Evolutionary conservation across 2,797 vertebrate species (phyloP), one percentile per base, ranked within the genome.

Genomic region (Momotus momota): DNA sequence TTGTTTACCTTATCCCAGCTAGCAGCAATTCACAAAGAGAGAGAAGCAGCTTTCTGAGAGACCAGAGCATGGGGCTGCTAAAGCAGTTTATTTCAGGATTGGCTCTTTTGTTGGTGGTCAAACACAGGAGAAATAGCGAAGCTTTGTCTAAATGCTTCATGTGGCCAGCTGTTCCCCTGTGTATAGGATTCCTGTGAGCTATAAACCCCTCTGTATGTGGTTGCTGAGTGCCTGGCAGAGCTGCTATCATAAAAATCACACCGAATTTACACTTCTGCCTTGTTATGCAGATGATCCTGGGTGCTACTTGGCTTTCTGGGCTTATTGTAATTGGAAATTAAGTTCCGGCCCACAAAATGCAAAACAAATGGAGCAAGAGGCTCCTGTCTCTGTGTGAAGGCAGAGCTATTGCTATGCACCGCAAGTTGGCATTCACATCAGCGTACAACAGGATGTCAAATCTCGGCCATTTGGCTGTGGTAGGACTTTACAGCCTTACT

Each of bases 1-100:
- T 91, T 94, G 73, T 96, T 93, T 94, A 48, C 71, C 69, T 94
- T 75, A 40, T 73, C 71, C n/a, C 43, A 90, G 60, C 45, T 31
- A 81, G 79, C 60, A 86, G 55, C 83, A 84, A 31, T 74, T 57
- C 67, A 69, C 78, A 74, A 87, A 81, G 52, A 48, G 46, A 84
- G 51, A 70, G 65, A 60, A 67, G 57, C 62, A 94, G 72, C 51
- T 69, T 65, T 46, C 54, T 65, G 64, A 86, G n/a, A 86, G 40
- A 67, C 27, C 49, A 89, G 83, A 74, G 57, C 73, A 64, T 6
- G 14, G 22, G 57, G 57, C 46, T 78, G 57, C 62, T 93, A 49
- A 57, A 92, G 45, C 60, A 81, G 51, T 86, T 94, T 90, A 71
- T 89, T 93, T 94, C 57, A 31, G 77, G 52, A 71, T 3, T 90